These are phyloP conservation scores for Cromileptes altivelis DNA, from an alignment of 2,113 vertebrate species.

Conservation along the genomic window DNA sequence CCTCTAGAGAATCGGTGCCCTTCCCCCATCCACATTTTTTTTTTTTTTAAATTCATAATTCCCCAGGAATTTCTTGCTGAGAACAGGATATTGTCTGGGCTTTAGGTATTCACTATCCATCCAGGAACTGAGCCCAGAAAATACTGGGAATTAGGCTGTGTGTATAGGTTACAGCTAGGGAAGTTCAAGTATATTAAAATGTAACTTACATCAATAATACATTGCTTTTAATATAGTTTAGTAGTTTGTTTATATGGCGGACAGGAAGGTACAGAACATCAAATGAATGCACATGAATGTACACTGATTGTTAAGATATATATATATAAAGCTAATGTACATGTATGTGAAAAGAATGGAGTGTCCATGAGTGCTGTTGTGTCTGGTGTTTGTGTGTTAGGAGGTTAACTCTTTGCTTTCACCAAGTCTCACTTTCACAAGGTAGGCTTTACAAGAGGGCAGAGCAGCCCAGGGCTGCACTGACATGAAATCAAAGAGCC, in stretches of 20 bases:
- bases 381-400: slow-evolving; percentile 28
- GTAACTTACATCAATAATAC: background rate
- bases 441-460: slow-evolving; percentile 55
- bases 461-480: slow-evolving; percentile 41
- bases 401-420: slow-evolving; percentile 30
- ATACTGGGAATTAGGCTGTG: slow-evolving; percentile 31
- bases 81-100: slow-evolving; percentile 78
- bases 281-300: background rate
- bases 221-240: background rate
- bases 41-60: slow-evolving; percentile 62
- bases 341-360: background rate
- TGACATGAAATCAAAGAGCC: slow-evolving; percentile 69
- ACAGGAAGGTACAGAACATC: background rate
- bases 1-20: slow-evolving; percentile 44
- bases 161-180: slow-evolving; percentile 12
- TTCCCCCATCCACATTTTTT: slow-evolving; percentile 24
- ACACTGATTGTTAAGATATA: background rate
- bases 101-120: slow-evolving; percentile 61
- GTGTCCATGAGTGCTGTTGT: background rate
- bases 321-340: background rate
- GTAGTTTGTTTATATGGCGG: background rate
- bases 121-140: slow-evolving; percentile 47
- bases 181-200: slow-evolving; percentile 16
- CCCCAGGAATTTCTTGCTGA: slow-evolving; percentile 64
- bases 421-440: slow-evolving; percentile 59